phyloP scores from a whole-genome alignment of 2,113 vertebrate genomes.

The Prunella himalayana region DNA sequence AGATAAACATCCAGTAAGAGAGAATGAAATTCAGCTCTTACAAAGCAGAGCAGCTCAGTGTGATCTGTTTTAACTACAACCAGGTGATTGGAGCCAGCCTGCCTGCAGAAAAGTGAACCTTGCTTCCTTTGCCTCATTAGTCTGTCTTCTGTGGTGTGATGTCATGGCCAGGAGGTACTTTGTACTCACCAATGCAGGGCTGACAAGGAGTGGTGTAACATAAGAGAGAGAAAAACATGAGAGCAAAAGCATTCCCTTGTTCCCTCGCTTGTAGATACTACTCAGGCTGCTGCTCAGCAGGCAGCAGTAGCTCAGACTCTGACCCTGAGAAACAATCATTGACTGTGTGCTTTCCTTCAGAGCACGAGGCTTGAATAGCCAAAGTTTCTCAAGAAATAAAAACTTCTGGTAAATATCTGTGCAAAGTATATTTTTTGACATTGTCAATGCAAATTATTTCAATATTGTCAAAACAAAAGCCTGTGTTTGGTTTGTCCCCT shows the following conservation, averaged over 20 bases:
- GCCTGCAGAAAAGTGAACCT: constrained; percentile 22
- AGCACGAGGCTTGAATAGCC: not conserved
- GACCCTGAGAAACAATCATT: not conserved
- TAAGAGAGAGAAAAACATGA: not conserved
- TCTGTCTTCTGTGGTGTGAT: constrained; percentile 40
- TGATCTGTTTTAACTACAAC: constrained; percentile 58
- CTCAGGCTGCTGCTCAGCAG: not conserved
- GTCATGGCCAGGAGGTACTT: constrained; percentile 13
- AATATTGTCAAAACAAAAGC: not conserved
- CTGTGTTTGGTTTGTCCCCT: not conserved
- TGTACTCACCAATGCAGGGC: not conserved
- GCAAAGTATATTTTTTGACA: not conserved
- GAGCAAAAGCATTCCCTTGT: not conserved
- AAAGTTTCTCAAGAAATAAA: not conserved
- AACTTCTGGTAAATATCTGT: not conserved
- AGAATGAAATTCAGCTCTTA: constrained; percentile 38
- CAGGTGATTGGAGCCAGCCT: constrained; percentile 49
- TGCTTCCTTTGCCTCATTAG: constrained; percentile 5
- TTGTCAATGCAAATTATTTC: not conserved
- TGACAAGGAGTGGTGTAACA: not conserved
- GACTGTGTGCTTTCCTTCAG: not conserved
- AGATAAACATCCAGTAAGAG: constrained; percentile 56
- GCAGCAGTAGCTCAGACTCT: not conserved
- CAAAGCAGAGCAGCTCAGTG: constrained; percentile 42
- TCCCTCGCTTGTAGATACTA: not conserved